Evolutionary conservation across 2,888 invertebrate genomes (phyloP).

Genomic region (Euphydryas editha): DNA sequence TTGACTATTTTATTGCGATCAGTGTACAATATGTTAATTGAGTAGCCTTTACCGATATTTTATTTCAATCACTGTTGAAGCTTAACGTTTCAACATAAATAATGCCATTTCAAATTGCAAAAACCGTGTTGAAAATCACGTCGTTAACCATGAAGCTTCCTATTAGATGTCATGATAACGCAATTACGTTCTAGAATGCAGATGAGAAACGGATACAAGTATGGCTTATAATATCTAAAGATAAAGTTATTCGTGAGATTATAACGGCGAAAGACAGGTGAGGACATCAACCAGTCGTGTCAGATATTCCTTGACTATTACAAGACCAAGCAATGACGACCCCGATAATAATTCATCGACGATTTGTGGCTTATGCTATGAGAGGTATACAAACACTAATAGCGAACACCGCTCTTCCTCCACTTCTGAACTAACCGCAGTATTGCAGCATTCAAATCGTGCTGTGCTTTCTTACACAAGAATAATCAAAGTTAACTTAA

Average conservation of each 20-base stretch:
- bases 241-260: conserved; percentile 51
- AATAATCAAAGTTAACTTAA: not conserved
- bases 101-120: not conserved
- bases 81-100: not conserved
- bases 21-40: not conserved
- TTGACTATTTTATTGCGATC: not conserved
- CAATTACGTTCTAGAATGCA: conserved; percentile 26
- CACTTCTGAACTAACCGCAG: conserved; percentile 71
- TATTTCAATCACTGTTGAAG: not conserved
- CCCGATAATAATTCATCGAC: conserved; percentile 56
- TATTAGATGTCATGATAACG: conserved; percentile 34
- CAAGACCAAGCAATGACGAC: conserved; percentile 58
- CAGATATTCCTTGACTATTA: conserved; percentile 62
- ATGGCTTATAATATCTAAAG: conserved; percentile 37
- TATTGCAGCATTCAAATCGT: conserved; percentile 14
- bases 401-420: conserved; percentile 63
- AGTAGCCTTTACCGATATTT: not conserved
- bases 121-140: not conserved
- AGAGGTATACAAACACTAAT: conserved; percentile 63
- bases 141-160: conserved; percentile 9
- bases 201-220: conserved; percentile 33
- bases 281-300: conserved; percentile 59
- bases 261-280: conserved; percentile 71
- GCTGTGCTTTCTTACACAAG: not conserved
- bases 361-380: conserved; percentile 69